Percentiles rank a stretch among this genome's conserved stretches.
phyloP scores from a whole-genome alignment of 2,113 vertebrate species.

The Strix aluco region DNA sequence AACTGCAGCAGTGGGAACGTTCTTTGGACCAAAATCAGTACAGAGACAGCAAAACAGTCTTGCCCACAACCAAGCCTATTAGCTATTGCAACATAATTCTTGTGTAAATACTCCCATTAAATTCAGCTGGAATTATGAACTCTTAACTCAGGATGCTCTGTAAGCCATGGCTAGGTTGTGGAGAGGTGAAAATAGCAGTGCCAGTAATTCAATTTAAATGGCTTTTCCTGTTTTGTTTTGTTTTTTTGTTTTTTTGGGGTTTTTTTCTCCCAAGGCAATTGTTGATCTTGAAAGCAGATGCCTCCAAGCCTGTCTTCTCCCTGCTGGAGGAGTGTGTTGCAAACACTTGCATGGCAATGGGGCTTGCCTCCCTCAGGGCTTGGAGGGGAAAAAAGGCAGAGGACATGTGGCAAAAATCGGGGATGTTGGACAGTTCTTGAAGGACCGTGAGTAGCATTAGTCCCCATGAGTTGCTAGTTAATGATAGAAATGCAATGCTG shows the following conservation, averaged over 20 bases:
- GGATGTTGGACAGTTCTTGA: not conserved
- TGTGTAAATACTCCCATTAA: constrained; percentile 41
- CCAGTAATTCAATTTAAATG: constrained; percentile 28
- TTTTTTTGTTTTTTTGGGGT: no score
- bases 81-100: constrained; percentile 31
- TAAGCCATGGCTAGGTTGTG: constrained; percentile 16
- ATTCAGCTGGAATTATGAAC: constrained; percentile 2
- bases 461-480: not conserved
- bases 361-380: not conserved
- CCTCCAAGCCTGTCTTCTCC: not conserved
- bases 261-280: not conserved
- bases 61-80: not conserved
- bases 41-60: not conserved
- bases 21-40: not conserved
- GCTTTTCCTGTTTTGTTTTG: not conserved
- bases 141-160: constrained; percentile 23
- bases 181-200: constrained; percentile 27
- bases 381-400: not conserved
- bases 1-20: not conserved
- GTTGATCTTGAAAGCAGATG: constrained; percentile 22
- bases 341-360: not conserved
- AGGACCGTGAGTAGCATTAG: not conserved
- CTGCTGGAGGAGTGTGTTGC: not conserved
- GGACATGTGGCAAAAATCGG: not conserved
- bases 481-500: not conserved